Evolutionary conservation across 2,888 invertebrate genomes (phyloP).

Genomic region (Trypoxylon attenuatum): DNA sequence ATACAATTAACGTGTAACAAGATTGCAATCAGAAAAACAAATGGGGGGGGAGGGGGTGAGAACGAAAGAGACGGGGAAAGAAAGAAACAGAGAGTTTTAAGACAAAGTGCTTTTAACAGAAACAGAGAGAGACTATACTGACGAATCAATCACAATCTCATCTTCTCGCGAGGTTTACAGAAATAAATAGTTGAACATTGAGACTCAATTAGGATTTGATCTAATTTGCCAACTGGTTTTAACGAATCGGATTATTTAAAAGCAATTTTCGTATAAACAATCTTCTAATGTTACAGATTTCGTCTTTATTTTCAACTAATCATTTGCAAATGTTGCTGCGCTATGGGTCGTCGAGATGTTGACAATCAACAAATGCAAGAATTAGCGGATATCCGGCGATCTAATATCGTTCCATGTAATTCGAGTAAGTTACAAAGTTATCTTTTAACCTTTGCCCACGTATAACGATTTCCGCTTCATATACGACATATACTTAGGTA

Average conservation of each 20-base stretch:
- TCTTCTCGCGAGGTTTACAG: background rate
- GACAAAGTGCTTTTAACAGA: background rate
- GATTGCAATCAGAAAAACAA: no score
- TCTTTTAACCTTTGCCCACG: no score
- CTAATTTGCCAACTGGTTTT: background rate
- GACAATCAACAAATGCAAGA: slow-evolving; percentile 73
- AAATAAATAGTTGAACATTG: background rate
- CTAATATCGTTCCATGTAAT: slow-evolving; percentile 52
- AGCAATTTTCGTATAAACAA: background rate
- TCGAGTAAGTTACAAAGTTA: slow-evolving; percentile 48
- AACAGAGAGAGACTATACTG: background rate
- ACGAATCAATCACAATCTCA: background rate
- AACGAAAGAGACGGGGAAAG: no score
- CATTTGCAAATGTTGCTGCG: slow-evolving; percentile 67
- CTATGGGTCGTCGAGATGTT: slow-evolving; percentile 78
- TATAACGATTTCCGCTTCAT: no score
- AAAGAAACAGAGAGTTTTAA: background rate
- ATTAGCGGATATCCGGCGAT: slow-evolving; percentile 52
- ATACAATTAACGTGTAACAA: background rate
- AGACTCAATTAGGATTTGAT: background rate
- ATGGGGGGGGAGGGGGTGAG: no score
- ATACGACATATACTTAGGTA: background rate
- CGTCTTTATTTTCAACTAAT: slow-evolving; percentile 71
- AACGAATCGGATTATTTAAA: background rate
- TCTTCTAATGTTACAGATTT: slow-evolving; percentile 61